Percentiles rank a stretch among this genome's conserved stretches.
phyloP scores from a whole-genome alignment of 92 coral and sea anemone genomes.

The Umimayanthus chanpuru region DNA sequence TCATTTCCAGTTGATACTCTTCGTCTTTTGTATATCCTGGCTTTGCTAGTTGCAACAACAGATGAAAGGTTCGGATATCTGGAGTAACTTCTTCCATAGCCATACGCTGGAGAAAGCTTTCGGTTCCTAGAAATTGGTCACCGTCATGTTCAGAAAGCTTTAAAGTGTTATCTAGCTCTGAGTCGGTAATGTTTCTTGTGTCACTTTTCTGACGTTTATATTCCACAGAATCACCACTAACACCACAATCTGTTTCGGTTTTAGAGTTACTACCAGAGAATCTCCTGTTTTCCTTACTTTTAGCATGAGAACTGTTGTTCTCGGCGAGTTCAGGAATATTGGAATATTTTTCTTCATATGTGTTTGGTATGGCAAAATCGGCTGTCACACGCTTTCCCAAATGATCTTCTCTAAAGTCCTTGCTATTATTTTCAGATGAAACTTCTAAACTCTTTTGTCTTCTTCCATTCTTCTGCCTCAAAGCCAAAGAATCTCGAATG shows the following conservation, averaged over 20 bases:
- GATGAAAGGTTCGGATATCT: conserved; percentile 80
- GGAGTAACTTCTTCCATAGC: conserved; percentile 82
- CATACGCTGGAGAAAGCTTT: conserved; percentile 75
- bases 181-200: too few relatives aligned
- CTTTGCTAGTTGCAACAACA: conserved; percentile 63
- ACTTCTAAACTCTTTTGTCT: background rate
- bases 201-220: background rate
- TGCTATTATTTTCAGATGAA: background rate
- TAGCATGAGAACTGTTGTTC: background rate
- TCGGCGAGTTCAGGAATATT: background rate
- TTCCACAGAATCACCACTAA: background rate
- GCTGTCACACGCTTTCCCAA: background rate
- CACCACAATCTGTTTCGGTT: background rate
- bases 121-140: conserved; percentile 64
- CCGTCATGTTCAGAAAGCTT: background rate
- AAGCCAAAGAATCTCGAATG: conserved; percentile 56
- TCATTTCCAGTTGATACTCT: conserved; percentile 58
- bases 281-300: background rate
- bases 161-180: background rate
- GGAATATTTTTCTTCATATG: background rate
- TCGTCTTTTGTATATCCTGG: conserved; percentile 54
- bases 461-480: background rate
- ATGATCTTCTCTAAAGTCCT: background rate
- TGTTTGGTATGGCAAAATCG: background rate
- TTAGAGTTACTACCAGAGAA: background rate